Evolutionary conservation across 1,140 invertebrate genomes (phyloP).

Genomic region (Chelonus insularis): DNA sequence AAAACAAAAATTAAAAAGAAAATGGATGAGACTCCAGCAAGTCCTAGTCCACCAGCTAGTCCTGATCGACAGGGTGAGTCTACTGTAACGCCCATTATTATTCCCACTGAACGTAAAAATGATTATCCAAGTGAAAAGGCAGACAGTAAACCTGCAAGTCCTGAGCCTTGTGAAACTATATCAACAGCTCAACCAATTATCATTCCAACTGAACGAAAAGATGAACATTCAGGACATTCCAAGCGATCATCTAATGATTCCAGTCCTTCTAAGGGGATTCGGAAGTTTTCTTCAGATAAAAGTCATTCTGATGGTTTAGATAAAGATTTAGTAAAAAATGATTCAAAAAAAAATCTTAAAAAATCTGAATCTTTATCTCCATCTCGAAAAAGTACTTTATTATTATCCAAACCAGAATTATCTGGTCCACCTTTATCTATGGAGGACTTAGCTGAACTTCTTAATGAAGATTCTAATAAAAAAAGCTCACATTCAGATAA

Average conservation of each 20-base stretch:
- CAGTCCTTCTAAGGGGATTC: neutral
- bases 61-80: constrained; percentile 34
- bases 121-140: constrained; percentile 19
- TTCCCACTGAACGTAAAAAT: constrained; percentile 50
- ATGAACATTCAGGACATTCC: neutral
- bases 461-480: constrained; percentile 32
- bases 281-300: neutral
- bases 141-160: constrained; percentile 31
- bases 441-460: constrained; percentile 42
- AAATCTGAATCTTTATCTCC: constrained; percentile 7
- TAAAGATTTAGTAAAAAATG: constrained; percentile 5
- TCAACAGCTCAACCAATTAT: constrained; percentile 35
- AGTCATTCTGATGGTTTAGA: neutral
- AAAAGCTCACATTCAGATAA: neutral
- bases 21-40: constrained; percentile 50
- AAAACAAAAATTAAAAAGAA: neutral
- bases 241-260: constrained; percentile 1
- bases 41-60: constrained; percentile 52
- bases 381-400: constrained; percentile 24
- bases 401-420: constrained; percentile 37
- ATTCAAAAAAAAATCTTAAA: neutral
- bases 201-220: constrained; percentile 38
- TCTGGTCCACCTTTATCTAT: constrained; percentile 39
- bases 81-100: constrained; percentile 44
- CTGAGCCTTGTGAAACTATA: constrained; percentile 32